phyloP scores from a whole-genome alignment of 2,888 invertebrate genomes.

The Drosophila kokeensis region DNA sequence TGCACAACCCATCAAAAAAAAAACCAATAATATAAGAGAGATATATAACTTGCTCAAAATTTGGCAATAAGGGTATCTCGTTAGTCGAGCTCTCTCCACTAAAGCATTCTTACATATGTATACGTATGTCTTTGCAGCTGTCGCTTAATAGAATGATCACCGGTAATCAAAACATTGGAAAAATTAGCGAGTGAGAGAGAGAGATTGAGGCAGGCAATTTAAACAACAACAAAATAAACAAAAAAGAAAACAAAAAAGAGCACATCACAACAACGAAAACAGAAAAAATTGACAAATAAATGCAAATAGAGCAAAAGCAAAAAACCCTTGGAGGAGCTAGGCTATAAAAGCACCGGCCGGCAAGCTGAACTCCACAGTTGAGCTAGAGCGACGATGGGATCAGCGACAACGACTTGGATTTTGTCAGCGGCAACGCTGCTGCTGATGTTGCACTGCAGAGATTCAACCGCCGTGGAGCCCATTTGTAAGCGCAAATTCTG shows the following conservation, averaged over 20 bases:
- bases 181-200: not conserved
- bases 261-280: constrained; percentile 23
- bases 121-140: constrained; percentile 17
- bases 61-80: not conserved
- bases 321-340: constrained; percentile 18
- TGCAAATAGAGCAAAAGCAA: constrained; percentile 40
- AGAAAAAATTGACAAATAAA: constrained; percentile 21
- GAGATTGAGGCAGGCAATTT: not conserved
- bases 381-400: constrained; percentile 47
- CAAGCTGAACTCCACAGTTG: constrained; percentile 64
- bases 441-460: constrained; percentile 29
- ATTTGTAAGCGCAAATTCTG: constrained; percentile 53
- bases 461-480: constrained; percentile 64
- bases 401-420: constrained; percentile 35
- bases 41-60: not conserved
- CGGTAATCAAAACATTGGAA: constrained; percentile 47
- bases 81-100: not conserved
- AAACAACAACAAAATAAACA: not conserved
- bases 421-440: constrained; percentile 38
- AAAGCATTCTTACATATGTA: not conserved
- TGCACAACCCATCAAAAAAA: not conserved
- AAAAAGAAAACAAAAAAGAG: constrained; percentile 9
- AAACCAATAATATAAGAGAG: too few species aligned
- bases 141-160: constrained; percentile 56
- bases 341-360: constrained; percentile 69